These are phyloP conservation scores for Falco novaeseelandiae DNA, from an alignment of 2,797 vertebrate genomes.

Conservation along the genomic window DNA sequence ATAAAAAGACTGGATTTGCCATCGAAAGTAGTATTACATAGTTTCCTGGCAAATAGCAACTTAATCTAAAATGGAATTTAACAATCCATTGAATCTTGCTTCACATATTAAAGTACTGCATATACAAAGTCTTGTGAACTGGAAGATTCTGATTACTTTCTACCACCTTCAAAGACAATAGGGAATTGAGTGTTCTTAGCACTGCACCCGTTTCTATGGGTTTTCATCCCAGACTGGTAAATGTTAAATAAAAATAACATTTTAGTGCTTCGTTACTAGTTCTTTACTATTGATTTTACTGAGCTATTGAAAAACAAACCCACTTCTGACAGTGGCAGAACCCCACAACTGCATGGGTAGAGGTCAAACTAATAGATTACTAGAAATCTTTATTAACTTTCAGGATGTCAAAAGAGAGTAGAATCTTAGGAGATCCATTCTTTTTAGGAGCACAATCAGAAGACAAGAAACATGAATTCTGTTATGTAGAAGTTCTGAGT, in stretches of 20 bases:
- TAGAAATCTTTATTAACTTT: neutral
- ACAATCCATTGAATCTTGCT: neutral
- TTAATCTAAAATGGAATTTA: neutral
- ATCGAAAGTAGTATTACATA: neutral
- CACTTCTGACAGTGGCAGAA: neutral
- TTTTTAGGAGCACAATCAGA: neutral
- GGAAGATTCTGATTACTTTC: neutral
- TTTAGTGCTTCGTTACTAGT: neutral
- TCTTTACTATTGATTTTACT: conserved; percentile 1
- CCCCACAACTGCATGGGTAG: neutral
- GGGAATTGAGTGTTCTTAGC: neutral
- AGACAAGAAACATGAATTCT: neutral
- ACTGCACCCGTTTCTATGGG: neutral
- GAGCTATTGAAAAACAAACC: neutral
- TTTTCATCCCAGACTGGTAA: neutral
- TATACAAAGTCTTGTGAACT: neutral
- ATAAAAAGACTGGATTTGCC: neutral
- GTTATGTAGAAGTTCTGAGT: neutral
- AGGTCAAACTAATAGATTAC: neutral
- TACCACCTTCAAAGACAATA: neutral
- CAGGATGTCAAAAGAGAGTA: neutral
- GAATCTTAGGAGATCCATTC: neutral
- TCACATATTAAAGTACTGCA: neutral
- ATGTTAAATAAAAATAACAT: neutral
- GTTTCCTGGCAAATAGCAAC: neutral